phyloP scores from a whole-genome alignment of 2,797 vertebrate genomes.

The Novumbra hubbsi region DNA sequence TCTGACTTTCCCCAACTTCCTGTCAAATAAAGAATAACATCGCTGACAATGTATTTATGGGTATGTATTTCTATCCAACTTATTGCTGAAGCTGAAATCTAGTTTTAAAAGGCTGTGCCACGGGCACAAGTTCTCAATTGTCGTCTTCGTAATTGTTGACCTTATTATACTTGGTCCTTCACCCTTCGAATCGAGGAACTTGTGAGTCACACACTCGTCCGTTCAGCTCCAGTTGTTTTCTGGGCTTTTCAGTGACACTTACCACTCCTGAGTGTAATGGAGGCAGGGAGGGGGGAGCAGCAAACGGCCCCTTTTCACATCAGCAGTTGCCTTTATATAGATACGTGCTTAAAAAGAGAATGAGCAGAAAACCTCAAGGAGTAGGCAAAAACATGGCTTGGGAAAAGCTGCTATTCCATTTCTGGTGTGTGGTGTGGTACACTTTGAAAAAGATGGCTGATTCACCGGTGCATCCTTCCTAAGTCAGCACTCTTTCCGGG shows the following conservation, averaged over 20 bases:
- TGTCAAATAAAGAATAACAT: too few relatives aligned
- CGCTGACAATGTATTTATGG: too few relatives aligned
- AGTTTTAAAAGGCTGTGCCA: neutral
- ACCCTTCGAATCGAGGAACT: neutral
- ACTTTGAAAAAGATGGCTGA: neutral
- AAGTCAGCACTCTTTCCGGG: neutral
- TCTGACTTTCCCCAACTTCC: too few relatives aligned
- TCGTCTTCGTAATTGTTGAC: neutral
- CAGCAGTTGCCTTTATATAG: too few relatives aligned
- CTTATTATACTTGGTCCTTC: neutral
- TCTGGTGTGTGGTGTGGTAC: neutral
- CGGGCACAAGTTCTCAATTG: neutral
- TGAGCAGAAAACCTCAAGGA: too few relatives aligned
- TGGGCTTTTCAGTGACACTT: neutral
- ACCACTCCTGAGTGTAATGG: neutral
- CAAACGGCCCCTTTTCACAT: neutral
- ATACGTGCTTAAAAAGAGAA: too few relatives aligned
- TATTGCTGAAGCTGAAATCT: neutral
- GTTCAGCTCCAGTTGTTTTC: neutral
- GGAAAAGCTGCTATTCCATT: neutral
- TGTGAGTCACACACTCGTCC: neutral
- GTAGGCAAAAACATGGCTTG: too few relatives aligned
- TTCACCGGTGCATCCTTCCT: neutral
- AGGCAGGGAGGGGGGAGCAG: neutral
- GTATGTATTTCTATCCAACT: neutral